A percentile compares a stretch with the other conserved stretches of the same genome.
Evolutionary conservation across 2,113 vertebrate genomes (phyloP).

Genomic region (Oryzias curvinotus): DNA sequence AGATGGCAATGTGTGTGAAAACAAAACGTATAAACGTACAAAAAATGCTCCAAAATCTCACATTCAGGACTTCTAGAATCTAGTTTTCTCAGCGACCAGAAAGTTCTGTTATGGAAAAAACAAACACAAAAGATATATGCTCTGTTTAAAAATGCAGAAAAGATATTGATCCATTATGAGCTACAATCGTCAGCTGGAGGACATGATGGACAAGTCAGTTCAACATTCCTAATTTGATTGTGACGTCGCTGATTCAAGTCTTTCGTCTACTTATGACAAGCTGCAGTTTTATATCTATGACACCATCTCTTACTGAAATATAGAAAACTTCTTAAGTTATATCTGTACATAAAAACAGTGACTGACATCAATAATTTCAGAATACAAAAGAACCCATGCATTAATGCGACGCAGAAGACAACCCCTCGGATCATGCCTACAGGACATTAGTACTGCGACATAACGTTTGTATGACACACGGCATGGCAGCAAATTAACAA

Average conservation of each 20-base stretch:
- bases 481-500: slow-evolving; percentile 56
- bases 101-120: slow-evolving; percentile 58
- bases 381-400: slow-evolving; percentile 26
- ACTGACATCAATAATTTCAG: slow-evolving; percentile 48
- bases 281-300: background rate
- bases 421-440: slow-evolving; percentile 14
- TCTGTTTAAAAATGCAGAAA: slow-evolving; percentile 47
- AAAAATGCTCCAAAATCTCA: slow-evolving; percentile 55
- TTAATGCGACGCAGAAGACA: slow-evolving; percentile 42
- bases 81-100: slow-evolving; percentile 39
- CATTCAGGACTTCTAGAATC: slow-evolving; percentile 60
- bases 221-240: slow-evolving; percentile 74
- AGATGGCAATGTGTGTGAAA: slow-evolving; percentile 58
- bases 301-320: slow-evolving; percentile 15
- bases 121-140: slow-evolving; percentile 21
- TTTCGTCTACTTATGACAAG: slow-evolving; percentile 32
- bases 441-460: slow-evolving; percentile 44
- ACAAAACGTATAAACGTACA: slow-evolving; percentile 56
- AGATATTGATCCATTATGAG: slow-evolving; percentile 53
- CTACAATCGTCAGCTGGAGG: slow-evolving; percentile 72
- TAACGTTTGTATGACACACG: slow-evolving; percentile 50
- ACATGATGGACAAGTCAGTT: slow-evolving; percentile 62
- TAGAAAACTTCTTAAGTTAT: slow-evolving; percentile 43
- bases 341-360: slow-evolving; percentile 59
- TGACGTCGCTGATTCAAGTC: slow-evolving; percentile 74